Evolutionary conservation across 2,888 invertebrate species (phyloP), one percentile per base, ranked within the genome.

Genomic region (Taphrorychus bicolor): DNA sequence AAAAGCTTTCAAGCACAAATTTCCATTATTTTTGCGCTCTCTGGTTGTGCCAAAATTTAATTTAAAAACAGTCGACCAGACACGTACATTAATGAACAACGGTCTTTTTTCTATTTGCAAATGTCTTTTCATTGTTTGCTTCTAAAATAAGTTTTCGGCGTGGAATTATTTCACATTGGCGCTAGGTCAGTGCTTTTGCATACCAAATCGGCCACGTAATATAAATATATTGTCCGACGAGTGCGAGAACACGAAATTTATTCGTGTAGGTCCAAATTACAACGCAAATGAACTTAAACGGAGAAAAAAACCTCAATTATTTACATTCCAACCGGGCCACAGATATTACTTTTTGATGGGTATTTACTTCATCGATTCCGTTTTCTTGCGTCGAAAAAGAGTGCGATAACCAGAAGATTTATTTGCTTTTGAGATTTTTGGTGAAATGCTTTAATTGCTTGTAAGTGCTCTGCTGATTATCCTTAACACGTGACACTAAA

Each of bases 21-120:
- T 32, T 32, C 32, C 32, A 32, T 32, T 32, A 32, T 32, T 9
- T 32, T 32, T 11, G 3, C 32, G 9, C 32, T 7, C 32, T 32
- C 32, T 5, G 32, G 7, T 32, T 9, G 32, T 45, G 45, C 45
- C 45, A 45, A 18, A 45, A 45, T 3, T 45, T n/a, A 45, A 45
- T 45, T 45, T 45, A 2, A 45, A 45, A 45, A 45, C 45, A 2
- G n/a, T 5, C 18, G n/a, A 45, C 3, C 32, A 32, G 32, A 45
- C 45, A 45, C 1, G 2, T n/a, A 45, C 18, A 45, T 45, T 45
- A 45, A 45, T 45, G 45, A 11, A 5, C 1, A 32, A n/a, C n/a
- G n/a, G n/a, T n/a, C n/a, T 45, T 45, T 45, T 45, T 45, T 45
- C 45, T 45, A 45, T 14, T 45, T 45, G 1, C 45, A 45, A 17